phyloP scores from a whole-genome alignment of 1,140 invertebrate species.

The Tribolium castaneum region DNA sequence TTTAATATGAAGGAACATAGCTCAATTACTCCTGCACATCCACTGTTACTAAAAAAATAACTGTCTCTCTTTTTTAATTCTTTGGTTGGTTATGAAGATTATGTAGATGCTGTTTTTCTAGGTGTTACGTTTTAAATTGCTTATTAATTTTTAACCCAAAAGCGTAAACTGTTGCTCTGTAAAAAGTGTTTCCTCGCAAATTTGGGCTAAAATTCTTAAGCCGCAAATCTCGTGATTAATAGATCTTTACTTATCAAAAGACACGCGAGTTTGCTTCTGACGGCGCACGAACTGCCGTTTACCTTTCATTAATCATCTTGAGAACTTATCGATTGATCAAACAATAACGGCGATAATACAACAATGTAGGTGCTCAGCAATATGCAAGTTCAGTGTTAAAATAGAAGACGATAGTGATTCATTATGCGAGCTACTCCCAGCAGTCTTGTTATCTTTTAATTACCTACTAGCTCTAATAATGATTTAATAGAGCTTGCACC shows the following conservation, averaged over 20 bases:
- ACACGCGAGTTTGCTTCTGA: conserved; percentile 53
- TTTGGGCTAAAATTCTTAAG: neutral
- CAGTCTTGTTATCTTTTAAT: too few species aligned
- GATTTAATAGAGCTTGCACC: too few species aligned
- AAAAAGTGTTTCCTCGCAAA: conserved; percentile 17
- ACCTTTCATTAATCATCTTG: conserved; percentile 54
- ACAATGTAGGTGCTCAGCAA: conserved; percentile 24
- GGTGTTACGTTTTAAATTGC: too few species aligned
- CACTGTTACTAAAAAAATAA: too few species aligned
- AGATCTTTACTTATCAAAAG: conserved; percentile 45
- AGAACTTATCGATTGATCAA: conserved; percentile 42
- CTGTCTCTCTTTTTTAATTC: too few species aligned
- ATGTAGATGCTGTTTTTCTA: too few species aligned
- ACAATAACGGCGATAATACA: conserved; percentile 25
- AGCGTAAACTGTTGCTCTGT: neutral
- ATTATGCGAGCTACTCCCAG: neutral
- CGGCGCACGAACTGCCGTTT: conserved; percentile 52
- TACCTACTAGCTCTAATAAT: too few species aligned
- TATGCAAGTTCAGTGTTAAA: conserved; percentile 21
- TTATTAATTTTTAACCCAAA: too few species aligned
- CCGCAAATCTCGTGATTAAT: conserved; percentile 48
- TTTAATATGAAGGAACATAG: too few species aligned
- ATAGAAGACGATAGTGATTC: neutral
- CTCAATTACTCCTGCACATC: too few species aligned
- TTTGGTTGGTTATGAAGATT: too few species aligned